Evolutionary conservation across 2,113 vertebrate genomes (phyloP).

Genomic region (Sorex araneus): DNA sequence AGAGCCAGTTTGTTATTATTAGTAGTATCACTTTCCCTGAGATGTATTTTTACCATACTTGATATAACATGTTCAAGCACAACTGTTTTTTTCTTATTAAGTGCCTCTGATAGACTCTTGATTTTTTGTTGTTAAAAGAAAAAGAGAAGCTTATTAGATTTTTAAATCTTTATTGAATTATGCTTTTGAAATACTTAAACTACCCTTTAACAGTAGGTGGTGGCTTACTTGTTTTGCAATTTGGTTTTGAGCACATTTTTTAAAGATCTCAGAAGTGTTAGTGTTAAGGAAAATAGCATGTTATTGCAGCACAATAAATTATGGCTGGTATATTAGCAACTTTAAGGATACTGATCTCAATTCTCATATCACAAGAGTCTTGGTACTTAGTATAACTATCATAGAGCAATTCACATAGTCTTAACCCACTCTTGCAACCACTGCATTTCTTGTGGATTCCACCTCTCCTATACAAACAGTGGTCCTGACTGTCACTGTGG

Average conservation of each 20-base stretch:
- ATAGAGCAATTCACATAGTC: neutral
- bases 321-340: constrained; percentile 8
- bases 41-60: constrained; percentile 77
- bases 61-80: constrained; percentile 16
- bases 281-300: neutral
- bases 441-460: constrained; percentile 32
- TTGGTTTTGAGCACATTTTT: constrained; percentile 42
- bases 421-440: fast-evolving
- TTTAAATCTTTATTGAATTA: constrained; percentile 83
- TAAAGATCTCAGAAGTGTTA: constrained; percentile 45
- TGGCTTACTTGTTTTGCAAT: constrained; percentile 77
- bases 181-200: constrained; percentile 79
- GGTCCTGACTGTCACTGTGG: neutral
- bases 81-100: neutral
- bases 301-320: constrained; percentile 60
- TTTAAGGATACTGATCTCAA: constrained; percentile 56
- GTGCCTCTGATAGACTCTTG: constrained; percentile 52
- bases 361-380: neutral
- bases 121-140: constrained; percentile 86
- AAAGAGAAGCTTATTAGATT: constrained; percentile 64
- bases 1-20: constrained; percentile 77
- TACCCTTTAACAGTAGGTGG: constrained; percentile 28
- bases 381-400: neutral
- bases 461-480: fast-evolving
- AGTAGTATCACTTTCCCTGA: constrained; percentile 70